Evolutionary conservation across 92 coral and sea anemone species (phyloP), one percentile per base, ranked within the genome.

Genomic region (Chrysogorgia sp.): DNA sequence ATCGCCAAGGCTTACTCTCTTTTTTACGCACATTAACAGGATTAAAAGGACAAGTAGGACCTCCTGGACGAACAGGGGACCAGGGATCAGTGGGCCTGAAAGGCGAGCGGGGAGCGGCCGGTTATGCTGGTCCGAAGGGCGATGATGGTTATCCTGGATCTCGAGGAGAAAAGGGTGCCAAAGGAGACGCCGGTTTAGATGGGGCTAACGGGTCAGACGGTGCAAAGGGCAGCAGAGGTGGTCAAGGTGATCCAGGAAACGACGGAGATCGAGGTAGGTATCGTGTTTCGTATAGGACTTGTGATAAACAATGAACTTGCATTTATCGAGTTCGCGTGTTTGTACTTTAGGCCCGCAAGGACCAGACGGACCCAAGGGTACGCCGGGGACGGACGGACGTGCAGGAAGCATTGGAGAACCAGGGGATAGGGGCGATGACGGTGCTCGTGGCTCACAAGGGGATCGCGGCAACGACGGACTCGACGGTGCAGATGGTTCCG

Each of bases 231-330:
- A 59, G 34, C 29, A 32, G 50, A 21, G 79, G 79, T 31, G 79
- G 79, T 32, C 65, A 72, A 55, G 79, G 79, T 1, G 55, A 55
- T n/a, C 79, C 79, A 30, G 79, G 79, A 28, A 72, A 72, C 25
- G 52, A 34, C 55, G 79, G 79, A 23, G 65, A 53, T 56, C 63
- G 79, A 15, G 79, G 79, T 55, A 55, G 10, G 79, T 57, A 31
- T 23, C 63, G 63, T 57, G 23, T 23, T 57, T 13, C 31, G 1
- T 3, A 57, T 8, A 43, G 17, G 29, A 57, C 3, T 13, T 19
- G 63, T 57, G 30, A 43, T 43, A 43, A 17, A 8, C 17, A 17
- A 57, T 57, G 17, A 23, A 13, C 3, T 31, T 14, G 4, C 32
- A 3, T 57, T 14, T 14, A 23, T 31, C 2, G 3, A 3, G 63